Evolutionary conservation across 2,888 invertebrate genomes (phyloP), one percentile per base, ranked within the genome.

Genomic region (Punctoribates punctum): DNA sequence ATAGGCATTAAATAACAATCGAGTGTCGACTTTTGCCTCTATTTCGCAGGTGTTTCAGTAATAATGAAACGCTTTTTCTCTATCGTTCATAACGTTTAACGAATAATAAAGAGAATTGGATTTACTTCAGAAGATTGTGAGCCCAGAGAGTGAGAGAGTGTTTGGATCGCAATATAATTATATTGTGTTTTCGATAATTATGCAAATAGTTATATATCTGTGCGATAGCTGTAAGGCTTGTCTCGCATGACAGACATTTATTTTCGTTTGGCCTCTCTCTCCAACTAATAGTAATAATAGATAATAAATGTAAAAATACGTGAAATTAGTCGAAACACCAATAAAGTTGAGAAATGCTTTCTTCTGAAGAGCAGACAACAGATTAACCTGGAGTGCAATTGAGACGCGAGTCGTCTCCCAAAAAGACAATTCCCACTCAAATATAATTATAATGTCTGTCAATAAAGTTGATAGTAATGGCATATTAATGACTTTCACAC

Each of bases 401-500:
- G 8, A 60, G 60, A 60, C 23, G 23, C 23, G 3, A 48, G n/a
- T 6, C 13, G 9, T 17, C 6, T 48, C 48, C 15, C 15, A 48
- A 29, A 29, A 15, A 62, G 62, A 62, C 27, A 62, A 62, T 62
- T 62, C 62, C 6, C 62, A 62, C 62, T 62, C 54, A 23, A 23
- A 17, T 8, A 27, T 29, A 62, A 62, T 62, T 62, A 62, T 29
- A 62, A 34, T 29, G 29, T 62, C 62, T 62, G 62, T 62, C 62
- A 62, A 62, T 62, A 62, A 62, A 27, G 60, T 1, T 27, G 6
- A 20, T 11, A 62, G 62, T 11, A 29, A 62, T 62, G 13, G 34
- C 29, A 62, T 62, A 62, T 62, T 62, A 62, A 62, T 62, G 62
- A 62, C n/a, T 62, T 62, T n/a, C 62, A 27, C 27, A 60, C 23